Conservation (phyloP, 2,797 vertebrate species). For the Mergus octosetaceus region DNA sequence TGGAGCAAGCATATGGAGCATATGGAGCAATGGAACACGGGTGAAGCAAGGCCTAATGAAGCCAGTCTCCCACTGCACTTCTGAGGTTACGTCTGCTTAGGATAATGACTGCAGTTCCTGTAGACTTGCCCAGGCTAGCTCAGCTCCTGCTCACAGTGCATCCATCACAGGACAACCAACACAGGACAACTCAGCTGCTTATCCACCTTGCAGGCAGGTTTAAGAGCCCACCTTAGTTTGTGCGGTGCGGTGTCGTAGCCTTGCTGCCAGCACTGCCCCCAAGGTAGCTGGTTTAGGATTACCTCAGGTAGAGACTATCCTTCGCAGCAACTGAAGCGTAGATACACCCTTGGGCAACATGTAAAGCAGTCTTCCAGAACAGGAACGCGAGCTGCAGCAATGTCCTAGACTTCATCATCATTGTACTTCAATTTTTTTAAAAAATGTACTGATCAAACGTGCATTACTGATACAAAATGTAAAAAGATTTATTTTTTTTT, state of each 20-base stretch:
- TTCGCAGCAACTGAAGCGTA: rapidly evolving
- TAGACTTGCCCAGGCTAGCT: constrained; percentile 6
- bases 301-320: not conserved
- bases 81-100: not conserved
- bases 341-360: not conserved
- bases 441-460: not conserved
- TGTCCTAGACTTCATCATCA: not conserved
- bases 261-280: not conserved
- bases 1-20: not conserved
- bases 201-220: rapidly evolving
- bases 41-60: not conserved
- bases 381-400: not conserved
- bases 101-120: constrained; percentile 12
- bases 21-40: no score
- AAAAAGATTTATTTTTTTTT: not conserved
- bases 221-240: not conserved
- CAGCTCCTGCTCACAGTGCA: not conserved
- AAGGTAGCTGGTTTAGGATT: not conserved
- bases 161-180: not conserved
- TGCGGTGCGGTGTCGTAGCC: rapidly evolving
- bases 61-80: not conserved
- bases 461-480: not conserved
- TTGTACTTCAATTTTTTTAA: not conserved
- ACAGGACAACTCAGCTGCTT: not conserved
- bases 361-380: not conserved